Percentiles rank a stretch among this genome's conserved stretches.
These are phyloP conservation scores for Drosophila eohydei DNA, from an alignment of 2,888 invertebrate species.

Conservation along the genomic window DNA sequence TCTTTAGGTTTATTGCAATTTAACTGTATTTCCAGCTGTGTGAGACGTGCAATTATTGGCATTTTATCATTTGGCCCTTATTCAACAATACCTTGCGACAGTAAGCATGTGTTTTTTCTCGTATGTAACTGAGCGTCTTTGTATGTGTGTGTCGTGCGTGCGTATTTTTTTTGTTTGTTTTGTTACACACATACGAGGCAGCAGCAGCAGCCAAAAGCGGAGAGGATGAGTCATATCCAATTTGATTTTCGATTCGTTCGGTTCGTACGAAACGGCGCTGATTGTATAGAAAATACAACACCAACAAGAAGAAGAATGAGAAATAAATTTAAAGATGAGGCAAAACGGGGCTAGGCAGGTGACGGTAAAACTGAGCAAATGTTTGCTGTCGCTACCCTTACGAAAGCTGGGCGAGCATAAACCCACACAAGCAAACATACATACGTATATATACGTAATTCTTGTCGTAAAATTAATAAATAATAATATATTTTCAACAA, in stretches of 20 bases:
- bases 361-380: conserved; percentile 41
- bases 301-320: conserved; percentile 31
- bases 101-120: conserved; percentile 7
- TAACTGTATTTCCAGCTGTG: conserved; percentile 12
- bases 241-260: conserved; percentile 68
- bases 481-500: neutral
- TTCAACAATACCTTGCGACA: conserved; percentile 9
- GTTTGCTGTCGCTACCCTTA: conserved; percentile 31
- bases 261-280: conserved; percentile 75
- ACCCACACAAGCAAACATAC: neutral
- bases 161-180: conserved; percentile 42
- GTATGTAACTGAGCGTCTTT: conserved; percentile 1
- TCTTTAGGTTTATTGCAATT: neutral
- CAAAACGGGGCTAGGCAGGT: conserved; percentile 24
- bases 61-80: conserved; percentile 42
- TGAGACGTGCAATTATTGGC: conserved; percentile 35
- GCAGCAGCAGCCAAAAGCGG: conserved; percentile 18
- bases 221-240: conserved; percentile 74
- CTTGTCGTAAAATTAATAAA: neutral
- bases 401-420: conserved; percentile 25
- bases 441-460: neutral
- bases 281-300: conserved; percentile 54
- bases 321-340: conserved; percentile 61
- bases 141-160: conserved; percentile 7
- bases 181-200: conserved; percentile 29